These are phyloP conservation scores for Melieria picta DNA, from an alignment of 2,888 invertebrate genomes.

Conservation along the genomic window DNA sequence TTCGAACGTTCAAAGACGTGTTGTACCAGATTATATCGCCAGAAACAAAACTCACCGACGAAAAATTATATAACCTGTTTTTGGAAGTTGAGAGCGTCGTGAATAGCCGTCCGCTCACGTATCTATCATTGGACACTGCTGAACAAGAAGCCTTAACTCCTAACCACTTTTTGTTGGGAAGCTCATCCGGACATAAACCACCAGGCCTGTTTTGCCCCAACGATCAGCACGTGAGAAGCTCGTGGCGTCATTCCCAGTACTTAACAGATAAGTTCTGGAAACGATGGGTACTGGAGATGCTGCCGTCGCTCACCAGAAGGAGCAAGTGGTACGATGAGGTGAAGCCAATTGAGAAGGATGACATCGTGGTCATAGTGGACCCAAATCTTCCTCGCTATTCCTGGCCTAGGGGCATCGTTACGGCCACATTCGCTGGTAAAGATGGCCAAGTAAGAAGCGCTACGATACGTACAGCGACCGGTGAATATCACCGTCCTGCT, in stretches of 20 bases:
- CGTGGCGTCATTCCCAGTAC: conserved; percentile 36
- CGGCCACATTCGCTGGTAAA: conserved; percentile 16
- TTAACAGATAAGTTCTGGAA: conserved; percentile 41
- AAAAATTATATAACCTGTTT: conserved; percentile 26
- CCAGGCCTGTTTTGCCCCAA: conserved; percentile 37
- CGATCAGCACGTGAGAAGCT: conserved; percentile 45
- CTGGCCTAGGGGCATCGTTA: conserved; percentile 38
- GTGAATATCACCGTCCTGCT: conserved; percentile 29
- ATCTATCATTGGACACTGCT: conserved; percentile 34
- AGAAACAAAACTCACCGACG: conserved; percentile 34
- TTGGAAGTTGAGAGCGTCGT: conserved; percentile 37
- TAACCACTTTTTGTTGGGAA: conserved; percentile 51
- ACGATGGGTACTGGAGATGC: conserved; percentile 51
- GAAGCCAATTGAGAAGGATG: too few relatives aligned
- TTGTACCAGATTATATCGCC: conserved; percentile 32
- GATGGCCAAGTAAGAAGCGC: conserved; percentile 38
- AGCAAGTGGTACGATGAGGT: neutral
- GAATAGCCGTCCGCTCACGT: conserved; percentile 38
- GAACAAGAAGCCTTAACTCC: conserved; percentile 51
- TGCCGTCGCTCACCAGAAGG: conserved; percentile 40
- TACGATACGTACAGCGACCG: conserved; percentile 18
- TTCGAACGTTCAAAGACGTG: conserved; percentile 29
- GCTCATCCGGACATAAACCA: conserved; percentile 35
- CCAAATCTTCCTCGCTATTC: conserved; percentile 31
- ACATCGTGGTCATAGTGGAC: conserved; percentile 19